Evolutionary conservation across 1,140 invertebrate species (phyloP), one percentile per base, ranked within the genome.

Genomic region (Musca domestica): DNA sequence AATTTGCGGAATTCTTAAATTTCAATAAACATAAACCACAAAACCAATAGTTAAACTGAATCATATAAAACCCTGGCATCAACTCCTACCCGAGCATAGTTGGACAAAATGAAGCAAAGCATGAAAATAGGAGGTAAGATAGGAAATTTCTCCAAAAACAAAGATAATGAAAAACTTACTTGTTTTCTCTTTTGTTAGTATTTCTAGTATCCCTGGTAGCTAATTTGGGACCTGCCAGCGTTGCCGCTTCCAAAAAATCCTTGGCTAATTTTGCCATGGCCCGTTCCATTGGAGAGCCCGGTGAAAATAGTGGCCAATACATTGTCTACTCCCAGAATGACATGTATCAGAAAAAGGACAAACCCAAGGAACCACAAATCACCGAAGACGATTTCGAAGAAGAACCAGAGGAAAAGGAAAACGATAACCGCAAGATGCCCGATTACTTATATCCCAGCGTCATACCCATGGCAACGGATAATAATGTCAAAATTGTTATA

Each of bases 381-480:
- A 27, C 23, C 1, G 27, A 47, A 20, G 46, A 23, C 7, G 58
- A 68, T 41, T 63, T 58, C 20, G 47, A 34, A 25, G 30, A 25
- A 2, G 10, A 51, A 67, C 49, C 51, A 20, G 65, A 67, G 23
- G 22, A 34, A 20, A 22, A 54, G 15, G 68, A 66, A n/a, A 79
- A 79, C 30, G 77, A 79, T 19, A 68, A 72, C 5, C 73, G 77
- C 46, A 79, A 77, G 34, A 73, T 79, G 9, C 77, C 77, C 19
- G 77, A 79, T 9, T 79, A 79, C 67, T 67, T 79, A 1, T 79
- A 79, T 52, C 69, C 77, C 3, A 79, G 75, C 68, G 20, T 77
- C 17, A 79, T 79, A 46, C 77, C 77, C 66, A 72, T 79, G 71
- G 67, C 75, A 9, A 74, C 73, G 17, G 77, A 79, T 48, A 71